A percentile compares a stretch with the other conserved stretches of the same genome.
phyloP scores from a whole-genome alignment of 2,797 vertebrate genomes.

The Salarias fasciatus region DNA sequence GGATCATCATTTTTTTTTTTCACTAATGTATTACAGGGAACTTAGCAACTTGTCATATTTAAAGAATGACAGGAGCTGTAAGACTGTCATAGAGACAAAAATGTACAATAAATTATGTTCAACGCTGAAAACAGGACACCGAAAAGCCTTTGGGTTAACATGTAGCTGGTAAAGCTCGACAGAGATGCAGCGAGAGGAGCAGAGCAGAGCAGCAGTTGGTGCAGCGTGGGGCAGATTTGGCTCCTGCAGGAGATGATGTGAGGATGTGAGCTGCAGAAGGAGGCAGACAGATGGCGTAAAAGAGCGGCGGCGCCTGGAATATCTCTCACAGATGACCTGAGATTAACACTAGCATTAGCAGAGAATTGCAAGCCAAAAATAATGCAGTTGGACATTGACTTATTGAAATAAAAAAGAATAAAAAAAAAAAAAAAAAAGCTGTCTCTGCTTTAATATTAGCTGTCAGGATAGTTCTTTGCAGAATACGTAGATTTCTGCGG shows the following conservation, averaged over 20 bases:
- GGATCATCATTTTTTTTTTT: slow-evolving; percentile 50
- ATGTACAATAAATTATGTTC: not conserved
- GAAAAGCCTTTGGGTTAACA: slow-evolving; percentile 21
- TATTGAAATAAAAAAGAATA: slow-evolving; percentile 53
- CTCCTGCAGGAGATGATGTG: slow-evolving; percentile 29
- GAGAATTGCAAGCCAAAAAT: slow-evolving; percentile 48
- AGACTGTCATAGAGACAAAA: not conserved
- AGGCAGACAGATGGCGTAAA: slow-evolving; percentile 54
- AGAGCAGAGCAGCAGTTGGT: slow-evolving; percentile 9
- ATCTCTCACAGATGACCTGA: slow-evolving; percentile 45
- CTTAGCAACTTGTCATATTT: slow-evolving; percentile 50
- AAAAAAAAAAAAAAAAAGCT: slow-evolving; percentile 40
- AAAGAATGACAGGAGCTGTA: slow-evolving; percentile 24
- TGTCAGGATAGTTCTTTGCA: not conserved
- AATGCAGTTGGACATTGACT: slow-evolving; percentile 62
- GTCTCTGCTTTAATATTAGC: slow-evolving; percentile 8
- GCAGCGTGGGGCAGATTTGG: slow-evolving; percentile 11
- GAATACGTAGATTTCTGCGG: not conserved
- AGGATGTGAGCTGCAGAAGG: slow-evolving; percentile 32
- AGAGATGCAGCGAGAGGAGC: slow-evolving; percentile 16
- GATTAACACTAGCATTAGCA: slow-evolving; percentile 38
- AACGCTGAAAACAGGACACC: not conserved
- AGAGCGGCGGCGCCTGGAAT: slow-evolving; percentile 39
- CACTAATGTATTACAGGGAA: slow-evolving; percentile 33
- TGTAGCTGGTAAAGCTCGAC: slow-evolving; percentile 17